These are phyloP conservation scores for Sphaerophoria taeniata DNA, from an alignment of 2,888 invertebrate genomes.

Conservation along the genomic window DNA sequence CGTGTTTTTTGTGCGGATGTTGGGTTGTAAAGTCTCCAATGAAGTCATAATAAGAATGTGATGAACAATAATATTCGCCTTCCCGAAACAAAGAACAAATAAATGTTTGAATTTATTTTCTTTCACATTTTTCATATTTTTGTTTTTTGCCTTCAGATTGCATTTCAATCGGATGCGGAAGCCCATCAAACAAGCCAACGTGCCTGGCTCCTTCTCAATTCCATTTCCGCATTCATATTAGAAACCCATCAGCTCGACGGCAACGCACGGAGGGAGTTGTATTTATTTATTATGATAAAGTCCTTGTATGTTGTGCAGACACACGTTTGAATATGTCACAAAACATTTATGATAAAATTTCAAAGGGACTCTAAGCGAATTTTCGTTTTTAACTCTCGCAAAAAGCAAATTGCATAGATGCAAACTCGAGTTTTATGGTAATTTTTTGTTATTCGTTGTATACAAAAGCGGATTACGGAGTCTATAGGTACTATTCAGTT, in stretches of 20 bases:
- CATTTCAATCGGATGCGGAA: constrained; percentile 59
- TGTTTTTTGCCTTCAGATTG: constrained; percentile 41
- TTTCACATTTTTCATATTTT: neutral
- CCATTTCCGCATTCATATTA: too few relatives aligned
- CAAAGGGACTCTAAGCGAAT: constrained; percentile 63
- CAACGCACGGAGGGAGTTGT: constrained; percentile 2
- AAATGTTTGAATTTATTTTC: constrained; percentile 32
- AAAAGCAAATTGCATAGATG: constrained; percentile 60
- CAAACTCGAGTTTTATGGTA: constrained; percentile 70
- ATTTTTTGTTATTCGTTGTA: neutral
- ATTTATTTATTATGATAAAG: constrained; percentile 46
- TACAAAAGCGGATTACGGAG: neutral
- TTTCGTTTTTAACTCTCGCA: constrained; percentile 28
- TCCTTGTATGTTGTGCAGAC: constrained; percentile 45
- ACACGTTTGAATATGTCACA: constrained; percentile 65
- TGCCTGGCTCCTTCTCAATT: neutral
- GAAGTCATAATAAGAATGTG: constrained; percentile 68
- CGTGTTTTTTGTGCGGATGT: neutral
- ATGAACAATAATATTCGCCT: constrained; percentile 44
- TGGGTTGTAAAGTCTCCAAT: constrained; percentile 52
- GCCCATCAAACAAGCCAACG: neutral
- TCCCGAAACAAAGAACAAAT: neutral
- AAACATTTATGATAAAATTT: constrained; percentile 68
- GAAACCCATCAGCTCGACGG: neutral
- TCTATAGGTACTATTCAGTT: neutral